Evolutionary conservation across 2,113 vertebrate genomes (phyloP).

Genomic region (Ptilorrhoa leucosticta): DNA sequence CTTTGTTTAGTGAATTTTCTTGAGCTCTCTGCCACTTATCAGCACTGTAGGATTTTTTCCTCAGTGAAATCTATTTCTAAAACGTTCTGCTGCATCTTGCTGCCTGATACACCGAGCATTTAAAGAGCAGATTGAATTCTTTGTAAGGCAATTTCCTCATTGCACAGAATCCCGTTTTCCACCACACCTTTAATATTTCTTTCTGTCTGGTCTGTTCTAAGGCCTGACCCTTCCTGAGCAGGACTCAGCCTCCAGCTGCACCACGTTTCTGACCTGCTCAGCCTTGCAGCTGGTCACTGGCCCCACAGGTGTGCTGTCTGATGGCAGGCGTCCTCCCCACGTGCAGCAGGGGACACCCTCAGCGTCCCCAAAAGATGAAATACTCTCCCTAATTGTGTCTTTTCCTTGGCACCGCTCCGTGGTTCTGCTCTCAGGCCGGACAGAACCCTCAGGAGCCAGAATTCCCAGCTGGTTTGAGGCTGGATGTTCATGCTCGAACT

Average conservation of each 20-base stretch:
- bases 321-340: background rate
- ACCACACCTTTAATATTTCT: background rate
- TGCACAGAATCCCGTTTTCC: background rate
- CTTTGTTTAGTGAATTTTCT: conserved; percentile 29
- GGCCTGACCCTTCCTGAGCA: background rate
- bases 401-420: background rate
- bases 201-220: background rate
- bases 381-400: background rate
- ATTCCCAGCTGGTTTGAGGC: background rate
- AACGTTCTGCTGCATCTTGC: background rate
- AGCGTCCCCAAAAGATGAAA: background rate
- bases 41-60: background rate
- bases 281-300: background rate
- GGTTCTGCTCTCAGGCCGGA: background rate
- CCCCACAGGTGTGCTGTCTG: background rate
- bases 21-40: background rate
- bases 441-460: background rate
- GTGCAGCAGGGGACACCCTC: background rate
- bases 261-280: background rate
- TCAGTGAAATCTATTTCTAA: conserved; percentile 16
- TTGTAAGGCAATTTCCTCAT: background rate
- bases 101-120: background rate
- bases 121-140: background rate
- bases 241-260: background rate
- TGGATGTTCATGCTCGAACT: background rate